Evolutionary conservation across 2,888 invertebrate species (phyloP).

Genomic region (Ceramica pisi): DNA sequence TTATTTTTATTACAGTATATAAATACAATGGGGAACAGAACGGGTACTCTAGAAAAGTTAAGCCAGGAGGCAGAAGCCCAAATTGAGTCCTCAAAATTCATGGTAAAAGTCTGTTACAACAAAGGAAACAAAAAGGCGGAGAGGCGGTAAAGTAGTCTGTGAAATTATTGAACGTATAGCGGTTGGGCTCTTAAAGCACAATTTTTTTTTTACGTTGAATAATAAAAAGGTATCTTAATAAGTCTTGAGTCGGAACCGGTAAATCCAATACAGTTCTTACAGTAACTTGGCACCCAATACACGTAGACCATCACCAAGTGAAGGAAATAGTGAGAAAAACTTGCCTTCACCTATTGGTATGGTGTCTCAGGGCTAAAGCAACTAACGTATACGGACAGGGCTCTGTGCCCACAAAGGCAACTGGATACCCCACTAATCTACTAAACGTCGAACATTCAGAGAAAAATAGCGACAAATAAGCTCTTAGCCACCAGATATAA

Average conservation of each 20-base stretch:
- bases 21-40: too few species aligned
- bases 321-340: slow-evolving; percentile 48
- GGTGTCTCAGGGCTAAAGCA: slow-evolving; percentile 49
- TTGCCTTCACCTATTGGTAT: slow-evolving; percentile 43
- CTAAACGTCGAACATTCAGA: slow-evolving; percentile 24
- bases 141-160: neutral
- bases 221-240: neutral
- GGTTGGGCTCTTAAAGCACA: neutral
- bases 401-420: slow-evolving; percentile 52
- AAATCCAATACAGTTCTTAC: slow-evolving; percentile 12
- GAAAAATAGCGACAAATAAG: slow-evolving; percentile 58
- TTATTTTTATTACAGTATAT: too few species aligned
- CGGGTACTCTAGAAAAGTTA: too few species aligned
- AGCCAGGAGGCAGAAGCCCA: neutral
- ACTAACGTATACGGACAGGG: slow-evolving; percentile 35
- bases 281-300: slow-evolving; percentile 27
- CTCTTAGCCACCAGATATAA: slow-evolving; percentile 38
- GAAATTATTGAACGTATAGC: neutral
- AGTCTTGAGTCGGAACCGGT: neutral
- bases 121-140: neutral
- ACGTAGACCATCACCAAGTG: slow-evolving; percentile 27
- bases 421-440: slow-evolving; percentile 50
- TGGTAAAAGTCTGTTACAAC: neutral
- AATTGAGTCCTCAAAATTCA: neutral
- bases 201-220: neutral